These are phyloP conservation scores for Neoseiulus cucumeris DNA, from an alignment of 1,140 invertebrate genomes.

Conservation along the genomic window DNA sequence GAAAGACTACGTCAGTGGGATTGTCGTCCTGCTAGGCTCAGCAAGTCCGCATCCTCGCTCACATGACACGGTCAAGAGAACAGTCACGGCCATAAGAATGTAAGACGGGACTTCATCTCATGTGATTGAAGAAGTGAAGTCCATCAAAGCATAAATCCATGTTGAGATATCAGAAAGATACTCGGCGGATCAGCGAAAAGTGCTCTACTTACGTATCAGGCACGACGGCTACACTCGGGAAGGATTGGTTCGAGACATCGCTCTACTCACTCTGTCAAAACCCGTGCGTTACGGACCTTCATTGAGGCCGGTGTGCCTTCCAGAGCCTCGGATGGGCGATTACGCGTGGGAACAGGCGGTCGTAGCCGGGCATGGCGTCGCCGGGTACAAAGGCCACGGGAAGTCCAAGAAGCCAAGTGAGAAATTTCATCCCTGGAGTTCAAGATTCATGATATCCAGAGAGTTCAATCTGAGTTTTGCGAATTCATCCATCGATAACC, in stretches of 20 bases:
- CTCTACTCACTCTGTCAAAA: neutral
- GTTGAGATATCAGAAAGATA: too few relatives aligned
- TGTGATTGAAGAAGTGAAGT: too few relatives aligned
- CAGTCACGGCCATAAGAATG: neutral
- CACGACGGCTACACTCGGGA: constrained; percentile 7
- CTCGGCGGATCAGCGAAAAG: too few relatives aligned
- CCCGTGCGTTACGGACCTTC: neutral
- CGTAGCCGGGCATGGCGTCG: constrained; percentile 2
- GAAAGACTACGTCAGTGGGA: constrained; percentile 1
- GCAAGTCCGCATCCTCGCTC: neutral
- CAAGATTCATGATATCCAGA: too few relatives aligned
- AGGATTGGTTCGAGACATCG: neutral
- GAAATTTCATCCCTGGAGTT: too few relatives aligned
- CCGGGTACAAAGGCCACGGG: neutral
- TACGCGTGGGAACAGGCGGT: neutral
- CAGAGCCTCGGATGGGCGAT: neutral
- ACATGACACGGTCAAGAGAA: neutral
- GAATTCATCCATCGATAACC: too few relatives aligned
- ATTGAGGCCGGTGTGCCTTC: neutral
- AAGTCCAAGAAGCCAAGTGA: neutral
- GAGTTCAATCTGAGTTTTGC: too few relatives aligned
- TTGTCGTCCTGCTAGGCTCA: neutral
- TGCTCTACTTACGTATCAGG: too few relatives aligned
- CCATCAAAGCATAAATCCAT: too few relatives aligned
- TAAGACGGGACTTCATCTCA: neutral